Evolutionary conservation across 2,888 invertebrate species (phyloP).

Genomic region (Cerastis leucographa): DNA sequence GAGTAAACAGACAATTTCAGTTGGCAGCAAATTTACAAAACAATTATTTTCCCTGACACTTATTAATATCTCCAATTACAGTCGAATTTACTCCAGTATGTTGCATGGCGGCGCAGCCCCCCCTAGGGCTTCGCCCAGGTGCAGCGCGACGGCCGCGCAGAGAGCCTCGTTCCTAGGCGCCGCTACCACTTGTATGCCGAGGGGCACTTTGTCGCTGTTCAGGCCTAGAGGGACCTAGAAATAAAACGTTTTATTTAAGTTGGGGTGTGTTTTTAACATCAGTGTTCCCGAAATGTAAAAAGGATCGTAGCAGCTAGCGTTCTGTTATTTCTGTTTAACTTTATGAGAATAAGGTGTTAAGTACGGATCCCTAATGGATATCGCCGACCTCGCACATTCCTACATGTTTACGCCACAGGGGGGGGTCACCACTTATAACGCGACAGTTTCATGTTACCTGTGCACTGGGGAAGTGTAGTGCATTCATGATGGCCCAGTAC

Average conservation of each 20-base stretch:
- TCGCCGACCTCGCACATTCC: too few species aligned
- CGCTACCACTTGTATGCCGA: slow-evolving; percentile 95
- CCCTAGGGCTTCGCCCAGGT: slow-evolving; percentile 92
- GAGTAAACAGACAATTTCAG: too few species aligned
- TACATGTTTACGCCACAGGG: too few species aligned
- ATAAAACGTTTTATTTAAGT: neutral
- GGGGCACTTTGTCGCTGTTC: slow-evolving; percentile 92
- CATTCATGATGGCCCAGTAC: slow-evolving; percentile 64
- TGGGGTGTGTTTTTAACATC: neutral
- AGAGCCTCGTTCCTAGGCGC: slow-evolving; percentile 93
- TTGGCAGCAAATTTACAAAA: too few species aligned
- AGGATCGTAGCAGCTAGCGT: neutral
- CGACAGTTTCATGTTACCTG: slow-evolving; percentile 43
- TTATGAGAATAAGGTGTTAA: too few species aligned
- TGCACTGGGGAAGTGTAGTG: slow-evolving; percentile 52
- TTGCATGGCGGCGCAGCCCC: slow-evolving; percentile 92
- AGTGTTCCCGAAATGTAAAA: too few species aligned
- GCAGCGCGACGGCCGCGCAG: slow-evolving; percentile 93
- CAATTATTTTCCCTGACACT: too few species aligned
- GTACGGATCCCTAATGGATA: too few species aligned
- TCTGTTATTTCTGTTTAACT: neutral
- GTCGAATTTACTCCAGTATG: slow-evolving; percentile 1
- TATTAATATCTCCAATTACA: neutral
- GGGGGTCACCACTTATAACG: too few species aligned
- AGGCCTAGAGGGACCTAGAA: slow-evolving; percentile 94